Percentiles rank a stretch among this genome's conserved stretches.
These are phyloP conservation scores for Agrochola lychnidis DNA, from an alignment of 2,888 invertebrate genomes.

Conservation along the genomic window DNA sequence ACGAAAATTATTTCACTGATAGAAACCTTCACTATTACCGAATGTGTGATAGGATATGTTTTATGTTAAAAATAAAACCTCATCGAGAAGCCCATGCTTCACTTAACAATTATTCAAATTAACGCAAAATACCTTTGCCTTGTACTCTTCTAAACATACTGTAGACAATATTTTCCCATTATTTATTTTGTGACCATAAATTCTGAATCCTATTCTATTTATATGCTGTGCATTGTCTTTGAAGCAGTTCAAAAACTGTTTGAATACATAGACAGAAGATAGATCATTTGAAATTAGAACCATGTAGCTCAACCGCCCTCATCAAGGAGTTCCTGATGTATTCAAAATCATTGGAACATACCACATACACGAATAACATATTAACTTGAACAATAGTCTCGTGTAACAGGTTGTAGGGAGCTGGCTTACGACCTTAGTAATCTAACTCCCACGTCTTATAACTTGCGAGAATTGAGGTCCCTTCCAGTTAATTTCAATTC, in stretches of 20 bases:
- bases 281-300: conserved; percentile 16
- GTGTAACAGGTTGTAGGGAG: conserved; percentile 57
- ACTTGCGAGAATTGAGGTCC: conserved; percentile 52
- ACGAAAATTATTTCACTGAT: too few species aligned
- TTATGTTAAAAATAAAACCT: too few species aligned
- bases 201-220: too few species aligned
- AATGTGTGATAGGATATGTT: too few species aligned
- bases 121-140: background rate
- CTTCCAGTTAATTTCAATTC: conserved; percentile 61
- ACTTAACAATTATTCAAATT: background rate
- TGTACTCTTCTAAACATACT: background rate
- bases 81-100: background rate
- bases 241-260: background rate
- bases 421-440: conserved; percentile 50
- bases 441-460: conserved; percentile 45
- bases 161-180: background rate
- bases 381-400: conserved; percentile 44
- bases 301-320: conserved; percentile 20
- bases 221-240: background rate
- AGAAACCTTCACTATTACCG: too few species aligned
- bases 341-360: conserved; percentile 42
- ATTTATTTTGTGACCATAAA: background rate
- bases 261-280: background rate
- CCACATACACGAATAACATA: conserved; percentile 52
- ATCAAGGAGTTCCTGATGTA: conserved; percentile 29